These are phyloP conservation scores for Zygaena filipendulae DNA, from an alignment of 2,888 invertebrate species.

Conservation along the genomic window DNA sequence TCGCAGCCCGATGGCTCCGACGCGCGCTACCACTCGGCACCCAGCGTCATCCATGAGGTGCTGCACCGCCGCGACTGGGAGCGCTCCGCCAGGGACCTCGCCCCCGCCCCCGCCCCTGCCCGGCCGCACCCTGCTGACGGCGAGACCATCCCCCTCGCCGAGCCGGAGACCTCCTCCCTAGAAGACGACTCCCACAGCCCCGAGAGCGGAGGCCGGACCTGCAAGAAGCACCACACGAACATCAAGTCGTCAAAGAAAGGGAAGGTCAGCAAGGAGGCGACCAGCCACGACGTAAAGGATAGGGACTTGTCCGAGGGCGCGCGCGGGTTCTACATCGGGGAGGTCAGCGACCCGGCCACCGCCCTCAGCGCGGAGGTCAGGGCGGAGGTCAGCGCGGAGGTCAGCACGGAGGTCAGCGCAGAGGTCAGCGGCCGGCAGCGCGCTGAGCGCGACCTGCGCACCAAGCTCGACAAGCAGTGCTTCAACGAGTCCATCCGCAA, in stretches of 20 bases:
- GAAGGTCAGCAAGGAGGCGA: constrained; percentile 25
- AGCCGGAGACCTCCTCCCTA: constrained; percentile 27
- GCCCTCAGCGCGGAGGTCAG: constrained; percentile 12
- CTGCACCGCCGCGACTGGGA: constrained; percentile 56
- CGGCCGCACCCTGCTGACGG: constrained; percentile 20
- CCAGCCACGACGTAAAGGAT: constrained; percentile 38
- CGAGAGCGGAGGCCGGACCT: constrained; percentile 20
- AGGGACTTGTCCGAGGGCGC: constrained; percentile 35
- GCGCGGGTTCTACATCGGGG: constrained; percentile 41
- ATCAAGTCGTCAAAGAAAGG: constrained; percentile 38
- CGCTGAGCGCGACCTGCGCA: no score
- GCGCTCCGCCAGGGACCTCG: constrained; percentile 40
- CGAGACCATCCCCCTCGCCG: constrained; percentile 22
- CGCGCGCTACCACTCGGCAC: constrained; percentile 51
- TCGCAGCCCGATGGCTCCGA: constrained; percentile 26
- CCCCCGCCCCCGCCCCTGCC: constrained; percentile 48
- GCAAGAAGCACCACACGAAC: constrained; percentile 52
- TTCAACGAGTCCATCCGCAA: constrained; percentile 43
- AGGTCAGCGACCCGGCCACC: constrained; percentile 19
- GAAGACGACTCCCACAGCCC: constrained; percentile 19
- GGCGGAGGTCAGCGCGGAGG: constrained; percentile 8
- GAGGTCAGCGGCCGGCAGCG: no score
- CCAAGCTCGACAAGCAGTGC: no score
- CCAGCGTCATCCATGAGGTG: constrained; percentile 53
- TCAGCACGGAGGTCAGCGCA: no score